A percentile compares a stretch with the other conserved stretches of the same genome.
Conservation (phyloP, 2,888 invertebrate species). For the Epistrophella euchroma region DNA sequence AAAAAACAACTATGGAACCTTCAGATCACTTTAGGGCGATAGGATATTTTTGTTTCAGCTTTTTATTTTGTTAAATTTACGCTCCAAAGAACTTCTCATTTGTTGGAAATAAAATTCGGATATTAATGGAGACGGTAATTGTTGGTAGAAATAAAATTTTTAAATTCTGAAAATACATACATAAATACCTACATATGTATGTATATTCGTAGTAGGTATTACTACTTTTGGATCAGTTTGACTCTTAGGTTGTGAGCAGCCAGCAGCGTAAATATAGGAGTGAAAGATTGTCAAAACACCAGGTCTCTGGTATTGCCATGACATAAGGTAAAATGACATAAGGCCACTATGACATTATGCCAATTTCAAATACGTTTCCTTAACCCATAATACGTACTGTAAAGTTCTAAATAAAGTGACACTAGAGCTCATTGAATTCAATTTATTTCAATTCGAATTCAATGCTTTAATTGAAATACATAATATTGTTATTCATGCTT, state of each 20-base stretch:
- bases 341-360: too few species aligned
- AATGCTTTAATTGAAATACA: too few species aligned
- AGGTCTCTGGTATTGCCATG: neutral
- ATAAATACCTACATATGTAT: too few species aligned
- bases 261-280: neutral
- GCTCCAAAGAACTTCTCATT: conserved; percentile 40
- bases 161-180: conserved; percentile 7
- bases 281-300: neutral
- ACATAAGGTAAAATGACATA: too few species aligned
- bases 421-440: too few species aligned
- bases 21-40: conserved; percentile 59
- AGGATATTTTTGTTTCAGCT: conserved; percentile 24
- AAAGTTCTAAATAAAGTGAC: too few species aligned
- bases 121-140: conserved; percentile 37
- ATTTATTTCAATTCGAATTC: too few species aligned
- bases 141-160: conserved; percentile 39
- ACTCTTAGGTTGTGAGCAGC: neutral
- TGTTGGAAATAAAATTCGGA: conserved; percentile 32
- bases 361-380: too few species aligned
- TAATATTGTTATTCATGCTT: too few species aligned
- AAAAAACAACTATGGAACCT: neutral
- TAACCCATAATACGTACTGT: too few species aligned
- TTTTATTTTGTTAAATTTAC: conserved; percentile 51
- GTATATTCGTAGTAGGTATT: too few species aligned
- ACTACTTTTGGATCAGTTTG: neutral